Base-by-base conservation (phyloP, 92 coral and sea anemone species). In the Epizoanthus illoricatus region DNA sequence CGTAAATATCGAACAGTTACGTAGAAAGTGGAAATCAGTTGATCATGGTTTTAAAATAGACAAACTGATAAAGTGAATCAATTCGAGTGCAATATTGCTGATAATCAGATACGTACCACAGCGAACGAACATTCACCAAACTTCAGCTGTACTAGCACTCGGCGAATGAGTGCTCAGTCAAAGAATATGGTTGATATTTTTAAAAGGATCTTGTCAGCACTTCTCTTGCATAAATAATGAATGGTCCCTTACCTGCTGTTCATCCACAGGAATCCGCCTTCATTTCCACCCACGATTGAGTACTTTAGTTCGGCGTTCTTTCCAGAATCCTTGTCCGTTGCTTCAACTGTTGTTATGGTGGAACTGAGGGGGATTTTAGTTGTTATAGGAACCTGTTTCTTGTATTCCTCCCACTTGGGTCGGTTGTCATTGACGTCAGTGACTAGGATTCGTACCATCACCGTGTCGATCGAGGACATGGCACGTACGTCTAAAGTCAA, bases 401-500 rank as follows among this genome's bases (percentile, higher is more conserved):
- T 66, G 54, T 72, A 84, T 24, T 80, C 56, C 33, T 63, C 9
- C 80, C 92, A 93, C 65, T 20, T 45, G 3, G 97, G 97, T 23
- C 87, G 85, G 80, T 93, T 89, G 62, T 93, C 94, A 28, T 93
- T 93, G 33, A 72, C 90, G 81, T 93, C 97, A 16, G 58, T 36
- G 12, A 93, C 94, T 17, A 39, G 21, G 78, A 93, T 91, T 52
- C 84, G 88, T 23, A 93, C 91, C 73, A 86, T 23, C 11, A 83
- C 94, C 2, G 86, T 91, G 84, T 87, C 94, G 40, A 82, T 74
- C 5, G 86, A 63, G 60, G 79, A 83, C 41, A 73, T 47, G 10
- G 52, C 84, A 47, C 84, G 74, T 23, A 68, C 80, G 40, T 83
- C 94, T 91, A 64, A 17, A 54, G 12, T 45, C 5, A 28, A 76